Percentiles rank a stretch among this genome's conserved stretches.
phyloP scores from a whole-genome alignment of 2,113 vertebrate species.

The Ictidomys tridecemlineatus region DNA sequence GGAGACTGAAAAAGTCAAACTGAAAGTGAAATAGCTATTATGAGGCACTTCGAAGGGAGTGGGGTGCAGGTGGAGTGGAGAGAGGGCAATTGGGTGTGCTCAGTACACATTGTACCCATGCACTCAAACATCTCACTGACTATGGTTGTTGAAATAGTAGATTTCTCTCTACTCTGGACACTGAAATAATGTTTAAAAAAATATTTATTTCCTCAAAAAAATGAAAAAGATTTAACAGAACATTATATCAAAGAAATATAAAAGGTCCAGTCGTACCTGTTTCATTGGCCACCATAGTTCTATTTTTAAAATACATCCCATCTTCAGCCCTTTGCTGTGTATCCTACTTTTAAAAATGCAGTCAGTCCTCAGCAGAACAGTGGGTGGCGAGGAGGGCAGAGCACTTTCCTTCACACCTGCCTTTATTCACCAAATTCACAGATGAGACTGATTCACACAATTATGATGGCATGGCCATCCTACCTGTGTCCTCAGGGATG shows the following conservation, averaged over 20 bases:
- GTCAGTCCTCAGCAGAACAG: neutral
- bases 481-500: neutral
- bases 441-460: neutral
- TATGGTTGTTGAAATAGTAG: neutral
- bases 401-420: neutral
- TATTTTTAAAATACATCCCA: neutral
- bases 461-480: neutral
- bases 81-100: no score
- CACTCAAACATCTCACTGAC: neutral
- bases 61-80: neutral
- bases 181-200: neutral
- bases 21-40: neutral
- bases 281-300: neutral
- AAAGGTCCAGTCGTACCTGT: neutral
- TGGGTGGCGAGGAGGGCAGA: neutral
- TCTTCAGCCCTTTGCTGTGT: neutral
- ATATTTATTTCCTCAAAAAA: neutral
- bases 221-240: neutral
- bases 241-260: neutral
- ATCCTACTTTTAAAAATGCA: conserved; percentile 22
- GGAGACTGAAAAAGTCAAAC: neutral
- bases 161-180: neutral
- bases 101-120: neutral
- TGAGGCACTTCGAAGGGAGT: neutral
- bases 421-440: neutral